phyloP scores from a whole-genome alignment of 2,888 invertebrate genomes.

The Spisula solida region DNA sequence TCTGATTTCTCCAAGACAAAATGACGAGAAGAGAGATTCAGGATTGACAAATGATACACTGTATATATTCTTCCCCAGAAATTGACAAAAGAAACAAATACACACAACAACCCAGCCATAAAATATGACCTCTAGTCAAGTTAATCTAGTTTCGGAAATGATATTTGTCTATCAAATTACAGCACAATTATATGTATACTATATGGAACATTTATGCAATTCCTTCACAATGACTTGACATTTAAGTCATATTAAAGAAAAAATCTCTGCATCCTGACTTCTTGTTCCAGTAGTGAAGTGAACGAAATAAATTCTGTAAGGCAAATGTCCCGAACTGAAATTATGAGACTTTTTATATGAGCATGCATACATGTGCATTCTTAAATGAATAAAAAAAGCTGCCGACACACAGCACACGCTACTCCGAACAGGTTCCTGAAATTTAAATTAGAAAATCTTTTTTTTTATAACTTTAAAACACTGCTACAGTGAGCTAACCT shows the following conservation, averaged over 20 bases:
- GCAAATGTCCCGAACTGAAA: too few relatives aligned
- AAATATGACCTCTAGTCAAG: conserved; percentile 9
- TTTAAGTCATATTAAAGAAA: background rate
- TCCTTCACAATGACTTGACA: background rate
- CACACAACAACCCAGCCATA: background rate
- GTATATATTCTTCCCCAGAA: background rate
- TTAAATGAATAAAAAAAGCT: too few relatives aligned
- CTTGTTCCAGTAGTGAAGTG: too few relatives aligned
- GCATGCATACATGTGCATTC: too few relatives aligned
- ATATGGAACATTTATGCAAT: background rate
- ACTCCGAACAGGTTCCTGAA: too few relatives aligned
- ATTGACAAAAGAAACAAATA: background rate
- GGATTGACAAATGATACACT: background rate
- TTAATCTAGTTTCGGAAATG: conserved; percentile 5
- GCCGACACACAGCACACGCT: too few relatives aligned
- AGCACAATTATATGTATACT: background rate
- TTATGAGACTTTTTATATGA: too few relatives aligned
- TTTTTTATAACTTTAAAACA: too few relatives aligned
- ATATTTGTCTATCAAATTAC: background rate
- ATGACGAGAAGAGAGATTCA: background rate
- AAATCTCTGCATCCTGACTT: too few relatives aligned
- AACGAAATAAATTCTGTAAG: too few relatives aligned
- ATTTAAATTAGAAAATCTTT: too few relatives aligned
- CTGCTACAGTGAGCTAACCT: too few relatives aligned
- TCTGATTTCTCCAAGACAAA: background rate